Evolutionary conservation across 1,140 invertebrate species (phyloP).

Genomic region (Drosophila malerkotliana): DNA sequence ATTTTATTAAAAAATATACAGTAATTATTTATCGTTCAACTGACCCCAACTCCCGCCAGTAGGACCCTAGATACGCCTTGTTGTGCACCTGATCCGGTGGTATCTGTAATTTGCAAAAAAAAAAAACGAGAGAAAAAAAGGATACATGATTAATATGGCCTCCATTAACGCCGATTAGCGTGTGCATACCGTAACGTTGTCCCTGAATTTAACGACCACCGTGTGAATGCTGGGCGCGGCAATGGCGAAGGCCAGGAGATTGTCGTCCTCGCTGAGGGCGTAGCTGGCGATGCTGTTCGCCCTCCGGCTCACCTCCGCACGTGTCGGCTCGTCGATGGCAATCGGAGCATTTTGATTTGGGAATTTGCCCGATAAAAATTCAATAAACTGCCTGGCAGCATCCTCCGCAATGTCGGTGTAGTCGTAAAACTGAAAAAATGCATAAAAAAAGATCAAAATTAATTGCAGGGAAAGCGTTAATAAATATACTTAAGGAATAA

Average conservation of each 20-base stretch:
- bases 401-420: conserved; percentile 74
- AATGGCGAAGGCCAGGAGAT: conserved; percentile 81
- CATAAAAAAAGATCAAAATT: conserved; percentile 20
- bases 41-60: conserved; percentile 82
- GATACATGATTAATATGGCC: conserved; percentile 2
- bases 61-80: conserved; percentile 78
- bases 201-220: conserved; percentile 83
- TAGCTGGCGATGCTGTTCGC: conserved; percentile 80
- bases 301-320: conserved; percentile 68
- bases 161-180: conserved; percentile 22
- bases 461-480: conserved; percentile 16
- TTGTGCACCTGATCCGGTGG: conserved; percentile 79
- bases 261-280: conserved; percentile 81
- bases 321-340: conserved; percentile 67
- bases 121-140: not conserved
- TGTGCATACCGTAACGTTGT: conserved; percentile 76
- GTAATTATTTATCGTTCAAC: conserved; percentile 10
- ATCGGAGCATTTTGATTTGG: conserved; percentile 61
- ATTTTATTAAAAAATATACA: not conserved
- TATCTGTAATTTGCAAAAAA: conserved; percentile 57
- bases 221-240: conserved; percentile 82
- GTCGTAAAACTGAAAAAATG: conserved; percentile 73
- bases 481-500: not conserved
- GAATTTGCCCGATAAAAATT: conserved; percentile 78
- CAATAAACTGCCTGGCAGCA: conserved; percentile 80